These are phyloP conservation scores for Drosophila arizonae DNA, from an alignment of 1,140 invertebrate genomes.

Conservation along the genomic window DNA sequence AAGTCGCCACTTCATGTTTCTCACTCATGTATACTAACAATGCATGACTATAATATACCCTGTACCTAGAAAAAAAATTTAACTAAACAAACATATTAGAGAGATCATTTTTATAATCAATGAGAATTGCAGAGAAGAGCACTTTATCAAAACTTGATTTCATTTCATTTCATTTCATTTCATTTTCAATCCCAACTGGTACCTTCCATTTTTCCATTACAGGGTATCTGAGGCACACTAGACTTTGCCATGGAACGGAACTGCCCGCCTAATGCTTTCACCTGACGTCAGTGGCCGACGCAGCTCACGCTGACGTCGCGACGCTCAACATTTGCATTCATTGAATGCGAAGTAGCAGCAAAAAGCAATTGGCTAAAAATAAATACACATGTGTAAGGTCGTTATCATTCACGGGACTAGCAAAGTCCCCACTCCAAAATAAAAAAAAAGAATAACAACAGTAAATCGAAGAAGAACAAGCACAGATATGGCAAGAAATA, in stretches of 20 bases:
- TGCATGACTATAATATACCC: background rate
- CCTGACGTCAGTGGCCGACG: conserved; percentile 36
- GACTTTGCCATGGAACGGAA: conserved; percentile 6
- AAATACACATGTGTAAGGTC: conserved; percentile 37
- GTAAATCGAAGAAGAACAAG: conserved; percentile 8
- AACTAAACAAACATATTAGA: background rate
- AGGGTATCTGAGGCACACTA: background rate
- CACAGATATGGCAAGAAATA: background rate
- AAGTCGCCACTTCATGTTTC: background rate
- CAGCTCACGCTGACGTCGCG: background rate
- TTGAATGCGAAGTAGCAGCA: conserved; percentile 35
- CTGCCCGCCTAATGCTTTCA: conserved; percentile 28
- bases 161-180: no score
- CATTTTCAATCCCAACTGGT: no score
- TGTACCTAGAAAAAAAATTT: background rate
- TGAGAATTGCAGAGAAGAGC: no score
- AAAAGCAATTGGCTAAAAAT: conserved; percentile 42
- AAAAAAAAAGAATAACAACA: background rate
- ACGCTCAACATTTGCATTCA: conserved; percentile 41
- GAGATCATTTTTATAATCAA: no score
- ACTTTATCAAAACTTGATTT: no score
- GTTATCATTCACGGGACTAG: conserved; percentile 33
- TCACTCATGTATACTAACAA: background rate
- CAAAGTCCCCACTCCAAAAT: background rate
- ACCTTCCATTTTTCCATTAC: background rate